Percentiles rank a stretch among this genome's conserved stretches.
Conservation (phyloP, 1,140 invertebrate genomes). For the Chironomus tepperi region DNA sequence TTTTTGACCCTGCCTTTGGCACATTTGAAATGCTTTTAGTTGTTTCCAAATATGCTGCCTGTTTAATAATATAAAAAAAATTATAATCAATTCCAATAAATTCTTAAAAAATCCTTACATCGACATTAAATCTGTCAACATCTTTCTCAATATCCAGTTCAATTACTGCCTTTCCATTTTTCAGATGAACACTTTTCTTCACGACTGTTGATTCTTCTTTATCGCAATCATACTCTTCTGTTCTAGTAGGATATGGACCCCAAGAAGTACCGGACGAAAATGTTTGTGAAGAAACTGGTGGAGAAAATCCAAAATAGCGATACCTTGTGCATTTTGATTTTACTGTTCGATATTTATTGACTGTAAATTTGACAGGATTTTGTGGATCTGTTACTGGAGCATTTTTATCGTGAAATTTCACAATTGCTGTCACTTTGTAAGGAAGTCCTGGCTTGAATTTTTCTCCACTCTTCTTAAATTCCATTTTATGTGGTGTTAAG, state of each 20-base stretch:
- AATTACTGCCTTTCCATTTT: neutral
- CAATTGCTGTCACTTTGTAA: conserved; percentile 69
- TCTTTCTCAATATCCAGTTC: neutral
- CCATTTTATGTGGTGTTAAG: conserved; percentile 71
- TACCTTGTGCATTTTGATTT: neutral
- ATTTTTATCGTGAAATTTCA: neutral
- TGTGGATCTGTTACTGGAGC: neutral
- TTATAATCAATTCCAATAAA: neutral
- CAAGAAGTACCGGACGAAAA: neutral
- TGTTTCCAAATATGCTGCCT: neutral
- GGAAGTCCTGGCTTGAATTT: conserved; percentile 81
- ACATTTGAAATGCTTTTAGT: neutral
- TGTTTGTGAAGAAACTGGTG: neutral
- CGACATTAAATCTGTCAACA: neutral
- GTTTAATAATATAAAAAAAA: neutral
- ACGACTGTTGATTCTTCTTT: neutral
- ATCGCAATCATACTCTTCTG: neutral
- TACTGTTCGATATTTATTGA: neutral
- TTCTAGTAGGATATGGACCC: neutral
- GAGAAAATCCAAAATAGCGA: neutral
- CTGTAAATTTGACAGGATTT: neutral
- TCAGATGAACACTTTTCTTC: neutral
- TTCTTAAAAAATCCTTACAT: neutral
- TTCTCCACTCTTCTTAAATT: conserved; percentile 69
- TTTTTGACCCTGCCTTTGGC: neutral